Conservation (phyloP, 1,140 invertebrate genomes). For the Drosophila elegans region DNA sequence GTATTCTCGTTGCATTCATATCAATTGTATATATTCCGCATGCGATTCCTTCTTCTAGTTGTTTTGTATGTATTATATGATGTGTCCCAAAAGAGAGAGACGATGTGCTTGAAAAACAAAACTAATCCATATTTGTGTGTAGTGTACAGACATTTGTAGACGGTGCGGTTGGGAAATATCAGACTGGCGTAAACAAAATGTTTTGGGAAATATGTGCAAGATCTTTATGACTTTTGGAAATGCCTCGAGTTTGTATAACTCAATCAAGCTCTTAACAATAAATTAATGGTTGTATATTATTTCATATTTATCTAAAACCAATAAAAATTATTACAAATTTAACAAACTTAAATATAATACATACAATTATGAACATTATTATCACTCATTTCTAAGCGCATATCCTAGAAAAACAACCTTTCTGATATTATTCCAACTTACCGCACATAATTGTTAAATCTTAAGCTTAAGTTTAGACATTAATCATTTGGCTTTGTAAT, state of each 20-base stretch:
- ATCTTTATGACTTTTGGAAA: conserved; percentile 3
- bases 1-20: conserved; percentile 58
- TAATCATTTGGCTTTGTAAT: conserved; percentile 31
- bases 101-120: conserved; percentile 29
- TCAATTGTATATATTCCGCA: conserved; percentile 28
- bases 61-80: conserved; percentile 12
- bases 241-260: neutral
- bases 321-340: no score
- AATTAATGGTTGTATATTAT: neutral
- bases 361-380: no score
- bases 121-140: conserved; percentile 32
- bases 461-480: conserved; percentile 10
- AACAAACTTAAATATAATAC: no score
- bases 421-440: neutral
- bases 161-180: neutral
- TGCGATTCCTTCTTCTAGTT: conserved; percentile 31
- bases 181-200: conserved; percentile 13
- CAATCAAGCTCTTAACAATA: neutral
- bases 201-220: neutral
- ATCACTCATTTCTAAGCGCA: no score
- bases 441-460: conserved; percentile 13
- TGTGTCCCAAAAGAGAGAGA: conserved; percentile 40
- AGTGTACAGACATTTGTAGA: conserved; percentile 2
- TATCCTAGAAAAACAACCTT: neutral
- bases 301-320: neutral